Evolutionary conservation across 2,113 vertebrate species (phyloP), one percentile per base, ranked within the genome.

Genomic region (Malurus cyaneus): DNA sequence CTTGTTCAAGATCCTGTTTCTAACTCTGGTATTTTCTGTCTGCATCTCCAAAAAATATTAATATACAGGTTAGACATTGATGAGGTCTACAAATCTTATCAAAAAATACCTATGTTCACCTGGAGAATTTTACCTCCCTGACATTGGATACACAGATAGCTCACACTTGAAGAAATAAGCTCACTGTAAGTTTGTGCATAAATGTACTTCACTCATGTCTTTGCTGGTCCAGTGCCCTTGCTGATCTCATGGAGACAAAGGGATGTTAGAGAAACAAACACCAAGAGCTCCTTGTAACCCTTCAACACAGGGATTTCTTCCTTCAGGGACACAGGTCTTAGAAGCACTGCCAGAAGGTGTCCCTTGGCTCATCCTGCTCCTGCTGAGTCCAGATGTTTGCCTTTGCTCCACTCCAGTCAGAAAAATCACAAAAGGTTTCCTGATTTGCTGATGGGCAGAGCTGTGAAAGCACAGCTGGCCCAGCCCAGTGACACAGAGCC

Each of bases 331-430:
- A 74, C 34, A 8, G 24, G 31, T 18, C 52, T 82, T 29, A 66
- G 41, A 66, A 76, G 44, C 47, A n/a, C 12, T 4, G 6, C 54
- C 47, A 74, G 50, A 44, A 89, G 57, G 34, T 84, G 89, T 82
- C 77, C 20, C 34, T 80, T 74, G 44, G 70, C 54, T 73, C 76
- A 17, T 21, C 6, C 3, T 44, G 18, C 10, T 85, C 71, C 77
- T 92, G 62, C 83, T 34, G 41, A 82, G 59, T 52, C 64, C 88
- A 96, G 89, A 71, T 83, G 80, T 94, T 95, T 80, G 47, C 47
- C 72, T 81, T 69, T 79, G 41, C 59, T 87, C 66, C 47, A 52
- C 6, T 60, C 56, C 46, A 60, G 46, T 23, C 56, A 92, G 39
- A 87, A 71, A 81, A 94, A 84, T 41, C 60, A 60, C 4, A 0